Conservation (phyloP, 1,140 invertebrate genomes). For the Cotesia chilonis region DNA sequence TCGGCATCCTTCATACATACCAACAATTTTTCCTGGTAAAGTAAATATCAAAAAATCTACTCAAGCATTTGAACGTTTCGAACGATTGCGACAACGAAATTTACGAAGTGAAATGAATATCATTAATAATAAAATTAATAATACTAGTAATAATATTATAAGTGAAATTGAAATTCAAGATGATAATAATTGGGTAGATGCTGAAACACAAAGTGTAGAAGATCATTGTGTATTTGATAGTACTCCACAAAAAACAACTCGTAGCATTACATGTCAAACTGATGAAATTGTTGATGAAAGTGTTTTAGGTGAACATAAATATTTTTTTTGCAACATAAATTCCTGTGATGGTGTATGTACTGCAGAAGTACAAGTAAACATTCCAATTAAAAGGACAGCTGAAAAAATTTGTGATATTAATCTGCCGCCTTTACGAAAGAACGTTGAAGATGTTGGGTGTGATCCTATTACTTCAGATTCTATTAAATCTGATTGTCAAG, state of each 20-base stretch:
- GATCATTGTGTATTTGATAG: not conserved
- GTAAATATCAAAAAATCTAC: slow-evolving; percentile 6
- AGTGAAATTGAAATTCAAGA: too few species aligned
- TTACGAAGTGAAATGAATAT: not conserved
- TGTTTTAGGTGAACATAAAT: not conserved
- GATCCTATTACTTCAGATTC: slow-evolving; percentile 25
- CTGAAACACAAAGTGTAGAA: not conserved
- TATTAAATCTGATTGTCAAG: too few species aligned
- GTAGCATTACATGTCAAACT: slow-evolving; percentile 31
- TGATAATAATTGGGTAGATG: not conserved
- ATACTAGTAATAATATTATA: not conserved
- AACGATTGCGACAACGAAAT: slow-evolving; percentile 15
- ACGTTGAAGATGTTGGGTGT: slow-evolving; percentile 33
- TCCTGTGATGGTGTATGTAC: slow-evolving; percentile 20
- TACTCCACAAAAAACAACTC: not conserved
- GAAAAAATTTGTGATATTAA: slow-evolving; percentile 19
- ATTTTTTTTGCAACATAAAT: slow-evolving; percentile 33
- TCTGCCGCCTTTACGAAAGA: slow-evolving; percentile 11
- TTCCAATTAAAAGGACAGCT: slow-evolving; percentile 13
- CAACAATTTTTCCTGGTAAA: slow-evolving; percentile 33
- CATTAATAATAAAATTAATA: not conserved
- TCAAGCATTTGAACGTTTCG: not conserved
- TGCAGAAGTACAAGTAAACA: slow-evolving; percentile 39
- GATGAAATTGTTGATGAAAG: slow-evolving; percentile 1
- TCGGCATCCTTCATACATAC: slow-evolving; percentile 29